A percentile compares a stretch with the other conserved stretches of the same genome.
Conservation (phyloP, 2,888 invertebrate species). For the Notocelia uddmanniana region DNA sequence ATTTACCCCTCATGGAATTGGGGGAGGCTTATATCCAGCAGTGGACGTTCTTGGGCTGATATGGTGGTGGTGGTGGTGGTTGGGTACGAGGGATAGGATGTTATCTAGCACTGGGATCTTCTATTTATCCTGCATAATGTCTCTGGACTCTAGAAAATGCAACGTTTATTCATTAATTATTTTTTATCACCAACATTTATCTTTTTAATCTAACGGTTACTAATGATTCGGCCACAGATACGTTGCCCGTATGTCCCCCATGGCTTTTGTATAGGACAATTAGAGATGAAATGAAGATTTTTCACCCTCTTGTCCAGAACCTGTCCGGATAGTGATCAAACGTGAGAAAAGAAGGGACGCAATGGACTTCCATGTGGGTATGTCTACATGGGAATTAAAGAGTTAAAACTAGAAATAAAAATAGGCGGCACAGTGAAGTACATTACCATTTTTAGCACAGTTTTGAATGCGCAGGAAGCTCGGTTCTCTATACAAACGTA, state of each 20-base stretch:
- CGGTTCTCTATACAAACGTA: too few relatives aligned
- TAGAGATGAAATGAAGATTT: conserved; percentile 19
- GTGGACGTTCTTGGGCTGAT: too few relatives aligned
- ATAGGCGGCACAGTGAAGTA: too few relatives aligned
- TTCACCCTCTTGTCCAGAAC: conserved; percentile 19
- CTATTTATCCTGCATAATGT: too few relatives aligned
- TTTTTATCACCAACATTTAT: neutral
- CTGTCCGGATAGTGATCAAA: conserved; percentile 1
- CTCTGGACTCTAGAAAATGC: neutral
- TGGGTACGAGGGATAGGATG: too few relatives aligned
- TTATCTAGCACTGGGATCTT: too few relatives aligned
- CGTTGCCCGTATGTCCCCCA: conserved; percentile 12
- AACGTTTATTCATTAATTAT: neutral
- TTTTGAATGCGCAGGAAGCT: too few relatives aligned
- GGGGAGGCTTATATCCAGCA: too few relatives aligned
- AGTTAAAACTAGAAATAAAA: too few relatives aligned
- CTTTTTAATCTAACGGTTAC: conserved; percentile 25
- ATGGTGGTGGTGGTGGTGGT: too few relatives aligned
- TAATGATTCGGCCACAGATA: conserved; percentile 31
- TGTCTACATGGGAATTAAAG: neutral
- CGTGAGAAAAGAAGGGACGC: conserved; percentile 29
- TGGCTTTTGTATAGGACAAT: conserved; percentile 10
- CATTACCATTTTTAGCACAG: too few relatives aligned
- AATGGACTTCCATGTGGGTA: conserved; percentile 5
- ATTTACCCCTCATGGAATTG: too few relatives aligned